These are phyloP conservation scores for Spialia ferax DNA, from an alignment of 2,888 invertebrate species.

Conservation along the genomic window DNA sequence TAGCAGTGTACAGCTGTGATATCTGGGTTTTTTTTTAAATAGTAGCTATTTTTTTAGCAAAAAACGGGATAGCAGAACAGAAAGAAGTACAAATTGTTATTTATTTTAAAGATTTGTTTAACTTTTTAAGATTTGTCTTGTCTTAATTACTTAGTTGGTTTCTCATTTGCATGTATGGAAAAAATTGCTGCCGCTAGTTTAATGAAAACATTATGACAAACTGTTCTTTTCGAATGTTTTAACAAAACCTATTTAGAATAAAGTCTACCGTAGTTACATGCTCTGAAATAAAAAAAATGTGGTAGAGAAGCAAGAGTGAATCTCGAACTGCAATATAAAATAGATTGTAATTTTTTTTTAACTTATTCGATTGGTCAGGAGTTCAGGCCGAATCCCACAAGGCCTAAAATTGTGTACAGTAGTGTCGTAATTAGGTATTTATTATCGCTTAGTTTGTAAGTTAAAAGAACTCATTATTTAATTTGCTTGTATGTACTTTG, in stretches of 20 bases:
- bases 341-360: background rate
- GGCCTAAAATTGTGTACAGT: background rate
- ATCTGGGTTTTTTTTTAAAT: too few species aligned
- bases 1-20: too few species aligned
- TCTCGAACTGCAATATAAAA: conserved; percentile 4
- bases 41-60: too few species aligned
- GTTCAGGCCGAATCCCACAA: background rate
- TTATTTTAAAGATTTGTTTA: too few species aligned
- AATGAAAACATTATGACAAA: background rate
- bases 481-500: background rate
- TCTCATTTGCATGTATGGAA: too few species aligned
- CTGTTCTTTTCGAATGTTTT: background rate
- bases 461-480: conserved; percentile 8
- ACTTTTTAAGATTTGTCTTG: too few species aligned
- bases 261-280: background rate
- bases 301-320: conserved; percentile 7
- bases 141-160: too few species aligned
- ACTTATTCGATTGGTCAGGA: background rate
- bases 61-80: too few species aligned
- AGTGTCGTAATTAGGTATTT: background rate
- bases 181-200: background rate
- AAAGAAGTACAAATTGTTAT: too few species aligned
- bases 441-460: conserved; percentile 9
- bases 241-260: background rate
- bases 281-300: background rate